Evolutionary conservation across 23 tunicate genomes (phyloP), one percentile per base, ranked within the genome.

Genomic region (Botrylloides violaceus): DNA sequence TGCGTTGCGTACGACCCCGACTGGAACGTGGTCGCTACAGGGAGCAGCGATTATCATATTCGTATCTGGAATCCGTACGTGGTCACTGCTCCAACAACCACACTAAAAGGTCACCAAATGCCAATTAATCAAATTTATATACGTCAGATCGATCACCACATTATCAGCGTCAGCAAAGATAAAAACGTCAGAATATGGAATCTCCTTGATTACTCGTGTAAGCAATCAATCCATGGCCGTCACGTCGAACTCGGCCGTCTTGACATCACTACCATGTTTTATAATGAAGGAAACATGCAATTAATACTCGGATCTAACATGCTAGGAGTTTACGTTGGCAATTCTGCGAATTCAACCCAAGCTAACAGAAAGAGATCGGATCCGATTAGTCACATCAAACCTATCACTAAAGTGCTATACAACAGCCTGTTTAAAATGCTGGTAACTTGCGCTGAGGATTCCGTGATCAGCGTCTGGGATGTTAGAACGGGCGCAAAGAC

Each of bases 61-160:
- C 38, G 86, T 33, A 43, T 74, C 1, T 81, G 86, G 86, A 81
- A 81, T 64, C 80, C 86, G 27, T 74, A 73, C 66, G 86, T 81
- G 23, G 49, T 43, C 36, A 71, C 24, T 49, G 38, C 63, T 5
- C 36, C 79, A 19, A 36, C 80, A 1, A 76, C 65, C 3, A 77
- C 73, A 15, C 48, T 81, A 75, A 73, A 80, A 76, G 95, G 86
- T 2, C 86, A 81, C 73, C 32, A 27, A 4, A 58, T 25, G 47
- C 71, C 86, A n/a, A 78, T 81, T 25, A 33, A 39, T 20, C 66
- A 73, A 50, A 74, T 81, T 15, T 66, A 65, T 1, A 61, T 76
- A 22, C 43, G 82, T 38, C 35, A 15, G 28, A 49, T 31, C 5
- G 86, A 86, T 55, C 86, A 86, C 61, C 82, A 86, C 58, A 58